Conservation (phyloP, 2,888 invertebrate genomes). For the Dorcus parallelipipedus region DNA sequence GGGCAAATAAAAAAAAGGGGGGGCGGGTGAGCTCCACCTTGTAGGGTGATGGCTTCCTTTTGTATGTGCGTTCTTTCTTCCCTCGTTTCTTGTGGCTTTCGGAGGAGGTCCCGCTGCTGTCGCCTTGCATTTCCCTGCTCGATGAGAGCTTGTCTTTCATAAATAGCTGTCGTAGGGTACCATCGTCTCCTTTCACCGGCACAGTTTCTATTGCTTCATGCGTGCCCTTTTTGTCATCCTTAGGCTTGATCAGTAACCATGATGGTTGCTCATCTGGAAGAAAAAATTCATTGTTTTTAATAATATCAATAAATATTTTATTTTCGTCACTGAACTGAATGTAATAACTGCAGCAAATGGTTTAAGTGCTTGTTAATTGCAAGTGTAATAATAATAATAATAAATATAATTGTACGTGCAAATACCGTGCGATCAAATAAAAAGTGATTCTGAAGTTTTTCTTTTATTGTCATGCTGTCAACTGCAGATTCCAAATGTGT, state of each 20-base stretch:
- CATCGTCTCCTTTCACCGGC: constrained; percentile 11
- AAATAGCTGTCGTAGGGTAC: constrained; percentile 9
- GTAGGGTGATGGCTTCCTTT: neutral
- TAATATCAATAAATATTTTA: too few species aligned
- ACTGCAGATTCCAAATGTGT: too few species aligned
- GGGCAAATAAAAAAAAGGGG: too few species aligned
- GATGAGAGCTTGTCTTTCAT: constrained; percentile 11
- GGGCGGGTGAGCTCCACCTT: neutral
- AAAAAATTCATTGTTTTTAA: too few species aligned
- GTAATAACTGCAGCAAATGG: too few species aligned
- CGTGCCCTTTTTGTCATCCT: neutral
- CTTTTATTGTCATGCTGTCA: too few species aligned
- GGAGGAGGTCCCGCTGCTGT: constrained; percentile 13
- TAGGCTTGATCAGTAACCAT: constrained; percentile 5
- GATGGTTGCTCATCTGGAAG: constrained; percentile 10
- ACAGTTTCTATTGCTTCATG: constrained; percentile 5
- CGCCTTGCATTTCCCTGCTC: constrained; percentile 11
- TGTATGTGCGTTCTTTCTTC: constrained; percentile 2
- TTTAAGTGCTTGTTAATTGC: too few species aligned
- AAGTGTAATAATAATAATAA: too few species aligned
- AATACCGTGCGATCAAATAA: too few species aligned
- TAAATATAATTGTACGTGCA: too few species aligned
- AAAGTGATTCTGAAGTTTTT: too few species aligned
- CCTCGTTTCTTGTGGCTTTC: neutral
- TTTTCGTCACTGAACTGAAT: too few species aligned